A percentile compares a stretch with the other conserved stretches of the same genome.
These are phyloP conservation scores for Sthenelais limicola DNA, from an alignment of 2,888 invertebrate species.

Conservation along the genomic window DNA sequence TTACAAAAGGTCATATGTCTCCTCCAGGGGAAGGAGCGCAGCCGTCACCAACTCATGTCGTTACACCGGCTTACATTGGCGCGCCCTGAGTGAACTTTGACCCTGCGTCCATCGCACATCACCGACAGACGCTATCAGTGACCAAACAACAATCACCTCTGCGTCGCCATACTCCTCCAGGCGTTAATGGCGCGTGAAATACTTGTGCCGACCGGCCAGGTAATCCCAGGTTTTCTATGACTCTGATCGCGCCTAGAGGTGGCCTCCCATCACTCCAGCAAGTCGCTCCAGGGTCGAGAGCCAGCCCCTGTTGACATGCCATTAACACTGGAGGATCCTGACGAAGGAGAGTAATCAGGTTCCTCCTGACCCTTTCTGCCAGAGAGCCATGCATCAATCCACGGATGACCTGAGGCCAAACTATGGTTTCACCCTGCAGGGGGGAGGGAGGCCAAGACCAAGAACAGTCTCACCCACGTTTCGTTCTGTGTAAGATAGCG, in stretches of 20 bases:
- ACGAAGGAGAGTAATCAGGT: conserved; percentile 4
- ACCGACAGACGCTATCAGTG: conserved; percentile 24
- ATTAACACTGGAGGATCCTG: conserved; percentile 20
- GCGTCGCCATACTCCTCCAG: neutral
- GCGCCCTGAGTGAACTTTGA: conserved; percentile 7
- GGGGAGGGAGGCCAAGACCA: too few species aligned
- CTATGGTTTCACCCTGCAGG: neutral
- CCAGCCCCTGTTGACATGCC: conserved; percentile 6
- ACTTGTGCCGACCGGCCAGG: neutral
- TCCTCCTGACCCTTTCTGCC: conserved; percentile 22
- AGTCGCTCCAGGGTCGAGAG: neutral
- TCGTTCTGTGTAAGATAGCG: too few species aligned
- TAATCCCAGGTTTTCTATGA: conserved; percentile 27
- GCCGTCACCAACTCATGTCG: conserved; percentile 8
- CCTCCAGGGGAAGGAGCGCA: neutral
- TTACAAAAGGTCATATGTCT: too few species aligned
- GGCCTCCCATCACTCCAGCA: neutral
- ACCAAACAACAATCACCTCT: conserved; percentile 31
- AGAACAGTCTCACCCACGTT: too few species aligned
- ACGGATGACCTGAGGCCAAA: neutral
- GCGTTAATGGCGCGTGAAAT: conserved; percentile 28
- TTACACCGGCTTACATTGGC: neutral
- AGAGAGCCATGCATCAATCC: neutral
- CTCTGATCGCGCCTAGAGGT: neutral
- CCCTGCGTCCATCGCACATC: conserved; percentile 30